Conservation (phyloP, 2,113 vertebrate genomes). For the Ceyx melanurus region DNA sequence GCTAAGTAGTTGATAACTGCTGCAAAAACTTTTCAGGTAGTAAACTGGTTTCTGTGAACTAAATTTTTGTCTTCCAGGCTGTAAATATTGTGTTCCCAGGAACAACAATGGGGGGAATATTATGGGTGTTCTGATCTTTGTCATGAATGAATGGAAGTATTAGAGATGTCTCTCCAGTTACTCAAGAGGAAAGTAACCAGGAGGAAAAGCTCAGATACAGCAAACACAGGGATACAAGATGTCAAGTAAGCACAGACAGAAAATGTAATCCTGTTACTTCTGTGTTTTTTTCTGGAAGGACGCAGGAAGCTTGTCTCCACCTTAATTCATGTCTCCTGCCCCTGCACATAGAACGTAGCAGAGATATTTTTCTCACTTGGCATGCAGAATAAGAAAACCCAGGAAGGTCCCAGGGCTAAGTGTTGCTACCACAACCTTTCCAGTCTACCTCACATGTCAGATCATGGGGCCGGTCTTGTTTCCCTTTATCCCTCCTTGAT, state of each 20-base stretch:
- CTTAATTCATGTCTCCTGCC: not conserved
- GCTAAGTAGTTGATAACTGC: not conserved
- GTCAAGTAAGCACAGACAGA: not conserved
- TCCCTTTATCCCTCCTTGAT: not conserved
- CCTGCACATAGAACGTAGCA: not conserved
- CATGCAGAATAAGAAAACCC: not conserved
- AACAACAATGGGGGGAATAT: not conserved
- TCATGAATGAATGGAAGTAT: not conserved
- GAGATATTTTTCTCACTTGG: not conserved
- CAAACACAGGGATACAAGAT: rapidly evolving
- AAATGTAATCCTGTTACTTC: not conserved
- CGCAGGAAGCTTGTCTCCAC: not conserved
- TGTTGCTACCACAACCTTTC: not conserved
- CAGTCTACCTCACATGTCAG: not conserved
- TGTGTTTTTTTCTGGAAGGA: not conserved
- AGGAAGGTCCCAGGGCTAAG: not conserved
- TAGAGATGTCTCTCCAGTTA: not conserved
- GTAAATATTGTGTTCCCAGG: not conserved
- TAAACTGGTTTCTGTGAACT: not conserved
- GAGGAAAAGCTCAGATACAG: not conserved
- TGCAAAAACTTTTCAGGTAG: not conserved
- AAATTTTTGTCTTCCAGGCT: not conserved
- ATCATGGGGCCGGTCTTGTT: not conserved
- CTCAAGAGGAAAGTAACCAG: not conserved
- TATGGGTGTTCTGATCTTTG: not conserved